Evolutionary conservation across 2,113 vertebrate genomes (phyloP), one percentile per base, ranked within the genome.

Genomic region (Sialia sialis): DNA sequence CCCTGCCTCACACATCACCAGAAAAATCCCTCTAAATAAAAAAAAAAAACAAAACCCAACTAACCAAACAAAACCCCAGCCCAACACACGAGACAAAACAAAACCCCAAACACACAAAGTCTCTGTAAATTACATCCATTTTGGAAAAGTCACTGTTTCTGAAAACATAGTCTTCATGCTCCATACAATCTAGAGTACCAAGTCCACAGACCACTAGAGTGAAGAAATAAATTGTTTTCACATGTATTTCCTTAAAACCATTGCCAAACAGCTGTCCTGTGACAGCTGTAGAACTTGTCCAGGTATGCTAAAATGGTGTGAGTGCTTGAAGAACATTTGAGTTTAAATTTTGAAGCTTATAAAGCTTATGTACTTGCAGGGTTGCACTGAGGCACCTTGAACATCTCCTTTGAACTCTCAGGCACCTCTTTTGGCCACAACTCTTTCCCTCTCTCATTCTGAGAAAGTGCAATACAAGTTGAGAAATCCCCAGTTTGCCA

Each of bases 51-150:
- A 27, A 17, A 2, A 55, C 70, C 3, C 4, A 32, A 49, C 14
- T 4, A 51, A 51, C 16, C 26, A 51, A 51, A 39, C 39, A 39
- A 73, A 11, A 1, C 0, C 1, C 4, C 10, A n/a, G n/a, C 5
- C 6, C 6, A 3, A 4, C 39, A 54, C 59, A 39, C 3, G 43
- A 48, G 18, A 25, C 3, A 29, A 75, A 59, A 48, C 29, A 29
- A 55, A n/a, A 5, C 4, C 4, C 6, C 13, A 51, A 66, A 29
- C 23, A n/a, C 10, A 11, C 1, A 7, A 59, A 11, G 0, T 6
- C 8, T 25, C 11, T 25, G 26, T 64, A 92, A 69, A 60, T 48
- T 0, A 36, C 27, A 64, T 30, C 3, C 3, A 29, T 52, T 84
- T 62, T 3, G 1, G 9, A 87, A 63, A 81, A 70, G 22, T 26